phyloP scores from a whole-genome alignment of 2,797 vertebrate species.

The Eulemur mongoz region DNA sequence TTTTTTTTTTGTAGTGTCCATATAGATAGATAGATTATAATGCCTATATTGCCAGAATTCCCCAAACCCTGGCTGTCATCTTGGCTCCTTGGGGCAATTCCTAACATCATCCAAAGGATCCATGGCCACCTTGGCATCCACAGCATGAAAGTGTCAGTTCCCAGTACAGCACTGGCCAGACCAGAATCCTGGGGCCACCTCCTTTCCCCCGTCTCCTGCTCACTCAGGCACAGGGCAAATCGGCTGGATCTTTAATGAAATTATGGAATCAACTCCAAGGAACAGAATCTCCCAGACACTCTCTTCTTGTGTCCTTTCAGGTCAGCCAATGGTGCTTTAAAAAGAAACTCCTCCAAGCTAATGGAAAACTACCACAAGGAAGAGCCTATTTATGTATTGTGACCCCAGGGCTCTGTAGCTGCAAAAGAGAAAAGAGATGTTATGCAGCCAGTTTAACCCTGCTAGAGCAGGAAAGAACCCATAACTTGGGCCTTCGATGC shows the following conservation, averaged over 20 bases:
- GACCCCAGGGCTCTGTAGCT: background rate
- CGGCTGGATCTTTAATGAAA: background rate
- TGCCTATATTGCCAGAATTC: background rate
- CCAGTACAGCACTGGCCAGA: background rate
- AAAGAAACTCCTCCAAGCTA: conserved; percentile 17
- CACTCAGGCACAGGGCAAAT: background rate
- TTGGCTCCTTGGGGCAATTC: background rate
- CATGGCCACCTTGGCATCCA: background rate
- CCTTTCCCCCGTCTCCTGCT: background rate
- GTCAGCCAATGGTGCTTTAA: background rate
- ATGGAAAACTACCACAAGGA: background rate
- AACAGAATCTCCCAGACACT: background rate
- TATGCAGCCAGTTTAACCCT: background rate
- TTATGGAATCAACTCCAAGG: background rate
- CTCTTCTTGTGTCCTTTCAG: background rate
- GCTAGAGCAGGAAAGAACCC: background rate
- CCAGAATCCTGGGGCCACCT: background rate
- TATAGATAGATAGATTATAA: background rate
- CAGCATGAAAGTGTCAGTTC: background rate
- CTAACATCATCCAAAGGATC: background rate
- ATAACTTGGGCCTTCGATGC: background rate
- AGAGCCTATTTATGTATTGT: background rate
- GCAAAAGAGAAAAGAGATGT: background rate
- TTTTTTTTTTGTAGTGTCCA: background rate
- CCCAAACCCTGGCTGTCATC: background rate